phyloP scores from a whole-genome alignment of 2,888 invertebrate genomes.

The Himalopsyche kuldschensis region DNA sequence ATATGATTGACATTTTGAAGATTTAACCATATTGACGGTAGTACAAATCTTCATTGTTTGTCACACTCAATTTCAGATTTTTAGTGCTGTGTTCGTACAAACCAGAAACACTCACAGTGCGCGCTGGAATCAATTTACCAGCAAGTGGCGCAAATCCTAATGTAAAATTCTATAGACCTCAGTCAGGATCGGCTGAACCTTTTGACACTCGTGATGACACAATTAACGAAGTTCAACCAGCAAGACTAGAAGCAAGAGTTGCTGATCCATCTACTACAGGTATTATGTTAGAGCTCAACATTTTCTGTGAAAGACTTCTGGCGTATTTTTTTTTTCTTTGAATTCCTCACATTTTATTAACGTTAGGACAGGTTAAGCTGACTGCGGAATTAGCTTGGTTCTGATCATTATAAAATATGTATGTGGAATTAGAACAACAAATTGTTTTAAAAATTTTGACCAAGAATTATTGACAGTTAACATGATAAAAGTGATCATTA shows the following conservation, averaged over 20 bases:
- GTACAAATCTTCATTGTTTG: background rate
- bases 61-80: slow-evolving; percentile 56
- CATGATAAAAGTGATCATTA: too few species aligned
- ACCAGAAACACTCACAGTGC: slow-evolving; percentile 78
- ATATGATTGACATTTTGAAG: background rate
- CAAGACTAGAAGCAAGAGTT: slow-evolving; percentile 51
- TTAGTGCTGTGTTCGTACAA: slow-evolving; percentile 80
- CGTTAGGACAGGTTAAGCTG: too few species aligned
- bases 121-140: slow-evolving; percentile 75
- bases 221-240: slow-evolving; percentile 56
- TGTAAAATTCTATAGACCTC: slow-evolving; percentile 52
- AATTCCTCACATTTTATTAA: too few species aligned
- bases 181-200: slow-evolving; percentile 53
- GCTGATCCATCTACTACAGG: slow-evolving; percentile 44
- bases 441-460: too few species aligned
- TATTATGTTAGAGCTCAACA: background rate
- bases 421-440: too few species aligned
- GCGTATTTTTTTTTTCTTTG: too few species aligned
- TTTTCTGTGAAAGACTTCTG: too few species aligned
- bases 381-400: too few species aligned
- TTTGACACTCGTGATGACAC: slow-evolving; percentile 52
- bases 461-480: too few species aligned
- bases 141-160: slow-evolving; percentile 59
- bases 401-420: too few species aligned
- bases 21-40: background rate